Percentiles rank a stretch among this genome's conserved stretches.
Evolutionary conservation across 1,140 invertebrate species (phyloP).

Genomic region (Aradophagus sp.): DNA sequence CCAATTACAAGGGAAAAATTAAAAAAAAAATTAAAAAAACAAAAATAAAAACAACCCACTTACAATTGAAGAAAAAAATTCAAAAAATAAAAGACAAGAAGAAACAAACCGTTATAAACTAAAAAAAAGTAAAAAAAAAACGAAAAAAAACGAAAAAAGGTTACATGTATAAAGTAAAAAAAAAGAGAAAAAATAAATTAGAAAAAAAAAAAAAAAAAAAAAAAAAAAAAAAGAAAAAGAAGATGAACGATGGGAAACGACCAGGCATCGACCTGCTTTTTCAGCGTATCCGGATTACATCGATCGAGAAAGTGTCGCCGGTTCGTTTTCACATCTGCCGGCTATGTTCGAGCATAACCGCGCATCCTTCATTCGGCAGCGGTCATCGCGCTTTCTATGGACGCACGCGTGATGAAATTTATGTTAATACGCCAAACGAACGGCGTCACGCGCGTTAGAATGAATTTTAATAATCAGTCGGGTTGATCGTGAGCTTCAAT

Average conservation of each 20-base stretch:
- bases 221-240: conserved; percentile 9
- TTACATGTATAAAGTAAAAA: too few relatives aligned
- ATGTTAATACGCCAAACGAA: conserved; percentile 35
- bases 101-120: too few relatives aligned
- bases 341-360: conserved; percentile 42
- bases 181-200: too few relatives aligned
- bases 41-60: too few relatives aligned
- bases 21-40: too few relatives aligned
- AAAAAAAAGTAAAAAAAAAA: too few relatives aligned
- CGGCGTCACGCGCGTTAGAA: conserved; percentile 26
- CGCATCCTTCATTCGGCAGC: conserved; percentile 52
- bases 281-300: conserved; percentile 49
- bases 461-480: conserved; percentile 21
- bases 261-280: conserved; percentile 54
- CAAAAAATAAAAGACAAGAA: too few relatives aligned
- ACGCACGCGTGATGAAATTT: conserved; percentile 45
- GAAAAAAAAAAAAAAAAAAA: too few relatives aligned
- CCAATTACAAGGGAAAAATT: too few relatives aligned
- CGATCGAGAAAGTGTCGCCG: conserved; percentile 56
- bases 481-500: neutral
- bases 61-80: too few relatives aligned
- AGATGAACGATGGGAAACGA: conserved; percentile 10
- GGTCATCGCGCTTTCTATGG: conserved; percentile 57
- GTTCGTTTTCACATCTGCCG: conserved; percentile 54
- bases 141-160: too few relatives aligned